A percentile compares a stretch with the other conserved stretches of the same genome.
phyloP scores from a whole-genome alignment of 1,140 invertebrate genomes.

The Drosophila sulfurigaster region DNA sequence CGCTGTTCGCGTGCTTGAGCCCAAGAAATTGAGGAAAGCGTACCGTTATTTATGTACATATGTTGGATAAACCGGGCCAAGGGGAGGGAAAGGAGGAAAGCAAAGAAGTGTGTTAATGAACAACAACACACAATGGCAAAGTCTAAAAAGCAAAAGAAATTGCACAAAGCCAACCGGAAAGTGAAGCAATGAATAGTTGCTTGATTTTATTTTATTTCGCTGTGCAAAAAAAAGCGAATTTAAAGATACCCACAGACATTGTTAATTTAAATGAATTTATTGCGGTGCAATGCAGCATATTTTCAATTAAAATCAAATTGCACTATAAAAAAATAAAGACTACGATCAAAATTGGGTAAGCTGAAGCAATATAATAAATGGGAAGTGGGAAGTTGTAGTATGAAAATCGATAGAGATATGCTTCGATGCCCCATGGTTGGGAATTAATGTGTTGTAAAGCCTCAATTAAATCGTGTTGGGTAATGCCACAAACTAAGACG shows the following conservation, averaged over 20 bases:
- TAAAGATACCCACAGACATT: constrained; percentile 12
- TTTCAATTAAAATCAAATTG: constrained; percentile 42
- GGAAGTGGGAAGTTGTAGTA: constrained; percentile 30
- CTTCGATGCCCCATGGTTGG: constrained; percentile 7
- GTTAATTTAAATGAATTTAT: constrained; percentile 34
- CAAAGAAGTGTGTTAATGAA: constrained; percentile 75
- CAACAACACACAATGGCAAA: constrained; percentile 47
- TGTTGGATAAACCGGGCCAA: constrained; percentile 22
- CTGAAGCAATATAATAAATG: constrained; percentile 14
- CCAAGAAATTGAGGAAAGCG: constrained; percentile 66
- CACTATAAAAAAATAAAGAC: constrained; percentile 6
- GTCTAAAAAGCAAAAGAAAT: constrained; percentile 34
- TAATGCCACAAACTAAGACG: constrained; percentile 5
- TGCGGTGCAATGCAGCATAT: constrained; percentile 28
- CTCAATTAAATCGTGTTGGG: constrained; percentile 13
- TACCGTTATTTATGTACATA: constrained; percentile 74
- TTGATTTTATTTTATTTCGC: constrained; percentile 29
- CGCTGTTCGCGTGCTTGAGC: constrained; percentile 39
- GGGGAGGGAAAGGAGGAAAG: not conserved
- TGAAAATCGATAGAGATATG: constrained; percentile 24
- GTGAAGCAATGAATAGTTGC: constrained; percentile 53
- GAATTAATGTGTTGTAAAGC: constrained; percentile 12
- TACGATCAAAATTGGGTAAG: constrained; percentile 35
- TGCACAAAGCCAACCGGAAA: constrained; percentile 66
- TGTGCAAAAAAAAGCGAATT: constrained; percentile 12